Percentiles rank a stretch among this genome's conserved stretches.
These are phyloP conservation scores for Xenopus borealis DNA, from an alignment of 2,113 vertebrate species.

Conservation along the genomic window DNA sequence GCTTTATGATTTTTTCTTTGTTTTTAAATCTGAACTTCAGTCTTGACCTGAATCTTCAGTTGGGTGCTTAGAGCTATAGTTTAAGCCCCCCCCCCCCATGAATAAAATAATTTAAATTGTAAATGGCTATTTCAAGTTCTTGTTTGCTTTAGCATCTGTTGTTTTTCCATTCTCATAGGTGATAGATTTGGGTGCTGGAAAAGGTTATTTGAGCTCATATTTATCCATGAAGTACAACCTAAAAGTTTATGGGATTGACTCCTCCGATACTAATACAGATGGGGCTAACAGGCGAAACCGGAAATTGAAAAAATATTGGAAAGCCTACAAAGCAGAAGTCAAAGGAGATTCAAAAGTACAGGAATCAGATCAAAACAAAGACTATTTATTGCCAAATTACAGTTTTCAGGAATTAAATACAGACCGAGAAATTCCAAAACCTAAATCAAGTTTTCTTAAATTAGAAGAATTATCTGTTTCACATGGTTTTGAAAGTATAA, in stretches of 20 bases:
- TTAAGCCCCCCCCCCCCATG: too few species aligned
- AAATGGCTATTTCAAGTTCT: too few species aligned
- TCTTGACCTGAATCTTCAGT: too few species aligned
- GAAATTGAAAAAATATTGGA: conserved; percentile 91
- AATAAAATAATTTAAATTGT: too few species aligned
- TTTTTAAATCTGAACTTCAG: too few species aligned
- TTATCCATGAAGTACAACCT: conserved; percentile 87
- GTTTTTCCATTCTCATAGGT: conserved; percentile 66
- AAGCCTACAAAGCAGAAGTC: conserved; percentile 66
- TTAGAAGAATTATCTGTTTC: conserved; percentile 46
- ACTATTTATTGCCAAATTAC: conserved; percentile 48
- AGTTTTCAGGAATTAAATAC: conserved; percentile 47
- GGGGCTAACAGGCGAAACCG: conserved; percentile 90
- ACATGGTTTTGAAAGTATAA: conserved; percentile 28
- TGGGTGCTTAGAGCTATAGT: too few species aligned
- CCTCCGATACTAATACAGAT: conserved; percentile 83
- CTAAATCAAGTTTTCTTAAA: conserved; percentile 35
- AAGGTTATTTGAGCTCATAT: conserved; percentile 94
- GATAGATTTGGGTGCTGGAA: conserved; percentile 93
- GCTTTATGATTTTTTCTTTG: too few species aligned
- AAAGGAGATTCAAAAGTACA: conserved; percentile 48
- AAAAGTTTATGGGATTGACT: conserved; percentile 92
- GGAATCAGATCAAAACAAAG: conserved; percentile 48
- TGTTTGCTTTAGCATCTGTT: background rate
- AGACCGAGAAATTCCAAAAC: conserved; percentile 40